Percentiles rank a stretch among this genome's conserved stretches.
Conservation (phyloP, 2,888 invertebrate species). For the Sminthurinus aureus region DNA sequence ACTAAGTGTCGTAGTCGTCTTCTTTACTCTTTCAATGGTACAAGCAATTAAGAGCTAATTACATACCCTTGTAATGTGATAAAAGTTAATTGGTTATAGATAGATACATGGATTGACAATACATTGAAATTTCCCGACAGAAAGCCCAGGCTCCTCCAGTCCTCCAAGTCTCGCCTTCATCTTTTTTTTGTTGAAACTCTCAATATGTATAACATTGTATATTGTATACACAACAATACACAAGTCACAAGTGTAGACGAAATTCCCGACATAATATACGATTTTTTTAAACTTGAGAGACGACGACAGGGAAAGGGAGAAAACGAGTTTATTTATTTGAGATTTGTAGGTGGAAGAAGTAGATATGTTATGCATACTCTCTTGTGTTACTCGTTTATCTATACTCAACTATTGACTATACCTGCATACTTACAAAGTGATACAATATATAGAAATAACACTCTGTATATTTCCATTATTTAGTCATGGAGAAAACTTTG, state of each 20-base stretch:
- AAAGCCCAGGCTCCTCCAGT: slow-evolving; percentile 40
- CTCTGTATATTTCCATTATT: not conserved
- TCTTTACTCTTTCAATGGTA: slow-evolving; percentile 40
- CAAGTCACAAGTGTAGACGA: no score
- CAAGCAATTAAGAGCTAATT: slow-evolving; percentile 42
- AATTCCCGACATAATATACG: no score
- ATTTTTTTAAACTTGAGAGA: no score
- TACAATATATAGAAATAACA: no score
- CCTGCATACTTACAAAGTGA: no score
- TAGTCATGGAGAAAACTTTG: not conserved
- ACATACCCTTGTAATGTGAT: slow-evolving; percentile 39
- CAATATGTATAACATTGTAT: not conserved
- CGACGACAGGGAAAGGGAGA: not conserved
- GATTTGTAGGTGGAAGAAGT: no score
- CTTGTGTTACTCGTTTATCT: no score
- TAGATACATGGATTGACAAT: slow-evolving; percentile 42
- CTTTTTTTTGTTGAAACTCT: not conserved
- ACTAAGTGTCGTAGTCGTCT: slow-evolving; percentile 13
- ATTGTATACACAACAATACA: not conserved
- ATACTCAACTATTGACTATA: no score
- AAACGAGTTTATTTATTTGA: not conserved
- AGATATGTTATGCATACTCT: no score
- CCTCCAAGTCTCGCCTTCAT: slow-evolving; percentile 32
- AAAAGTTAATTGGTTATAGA: slow-evolving; percentile 42
- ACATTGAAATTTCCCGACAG: slow-evolving; percentile 41